Percentiles rank a stretch among this genome's conserved stretches.
Conservation (phyloP, 2,113 vertebrate genomes). For the Oxyruncus cristatus region DNA sequence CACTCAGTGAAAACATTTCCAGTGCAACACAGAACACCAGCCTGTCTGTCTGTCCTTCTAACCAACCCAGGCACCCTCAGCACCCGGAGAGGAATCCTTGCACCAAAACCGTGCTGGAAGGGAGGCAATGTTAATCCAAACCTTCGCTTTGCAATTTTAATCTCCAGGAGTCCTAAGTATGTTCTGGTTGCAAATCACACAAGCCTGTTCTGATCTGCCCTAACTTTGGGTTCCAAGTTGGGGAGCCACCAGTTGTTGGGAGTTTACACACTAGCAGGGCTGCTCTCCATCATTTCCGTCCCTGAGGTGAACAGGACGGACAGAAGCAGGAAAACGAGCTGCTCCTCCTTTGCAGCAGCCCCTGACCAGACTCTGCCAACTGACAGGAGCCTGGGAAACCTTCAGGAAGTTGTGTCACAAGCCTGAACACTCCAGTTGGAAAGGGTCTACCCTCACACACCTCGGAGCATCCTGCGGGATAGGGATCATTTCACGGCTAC, state of each 20-base stretch:
- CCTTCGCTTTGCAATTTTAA: background rate
- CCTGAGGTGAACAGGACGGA: background rate
- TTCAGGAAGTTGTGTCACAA: background rate
- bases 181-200: background rate
- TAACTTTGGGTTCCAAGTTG: background rate
- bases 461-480: background rate
- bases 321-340: background rate
- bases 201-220: background rate
- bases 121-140: background rate
- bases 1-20: background rate
- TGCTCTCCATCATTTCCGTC: background rate
- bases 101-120: background rate
- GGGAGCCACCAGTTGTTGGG: background rate
- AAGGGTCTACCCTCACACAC: background rate
- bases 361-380: background rate
- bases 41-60: background rate
- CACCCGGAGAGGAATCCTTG: background rate
- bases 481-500: background rate
- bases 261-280: background rate
- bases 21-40: background rate
- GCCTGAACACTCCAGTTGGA: background rate
- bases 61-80: background rate
- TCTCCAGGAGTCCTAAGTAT: background rate
- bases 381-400: background rate
- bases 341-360: background rate